Conservation (phyloP, 2,888 invertebrate genomes). For the Tiliacea citrago region DNA sequence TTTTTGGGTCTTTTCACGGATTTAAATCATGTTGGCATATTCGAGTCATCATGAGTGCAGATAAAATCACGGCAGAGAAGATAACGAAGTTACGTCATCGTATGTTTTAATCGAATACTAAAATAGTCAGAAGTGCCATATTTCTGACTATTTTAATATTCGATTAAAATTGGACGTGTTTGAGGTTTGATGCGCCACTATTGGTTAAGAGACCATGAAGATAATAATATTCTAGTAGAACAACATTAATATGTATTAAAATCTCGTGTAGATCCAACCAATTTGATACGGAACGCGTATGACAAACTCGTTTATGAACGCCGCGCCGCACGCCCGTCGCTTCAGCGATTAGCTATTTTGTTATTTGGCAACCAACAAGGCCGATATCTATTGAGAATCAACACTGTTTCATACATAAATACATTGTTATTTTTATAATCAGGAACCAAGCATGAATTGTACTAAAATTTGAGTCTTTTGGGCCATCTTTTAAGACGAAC, state of each 20-base stretch:
- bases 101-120: constrained; percentile 20
- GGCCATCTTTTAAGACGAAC: constrained; percentile 38
- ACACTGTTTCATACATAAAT: constrained; percentile 51
- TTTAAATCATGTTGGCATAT: constrained; percentile 39
- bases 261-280: constrained; percentile 37
- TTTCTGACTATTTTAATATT: too few relatives aligned
- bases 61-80: constrained; percentile 43
- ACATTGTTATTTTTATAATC: constrained; percentile 55
- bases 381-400: constrained; percentile 59
- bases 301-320: constrained; percentile 54
- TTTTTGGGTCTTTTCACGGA: constrained; percentile 5
- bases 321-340: constrained; percentile 33
- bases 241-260: constrained; percentile 52
- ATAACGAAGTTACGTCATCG: constrained; percentile 22
- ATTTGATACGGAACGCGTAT: constrained; percentile 37
- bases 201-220: not conserved
- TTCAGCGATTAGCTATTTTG: constrained; percentile 55
- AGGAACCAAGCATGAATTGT: constrained; percentile 11
- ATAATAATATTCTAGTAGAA: constrained; percentile 14
- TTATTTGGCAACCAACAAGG: constrained; percentile 64
- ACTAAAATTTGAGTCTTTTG: constrained; percentile 19
- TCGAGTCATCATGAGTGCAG: constrained; percentile 21
- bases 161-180: not conserved
- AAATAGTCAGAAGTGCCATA: too few relatives aligned
- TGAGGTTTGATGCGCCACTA: not conserved